phyloP scores from a whole-genome alignment of 2,797 vertebrate genomes.

The Lophotriccus pileatus region DNA sequence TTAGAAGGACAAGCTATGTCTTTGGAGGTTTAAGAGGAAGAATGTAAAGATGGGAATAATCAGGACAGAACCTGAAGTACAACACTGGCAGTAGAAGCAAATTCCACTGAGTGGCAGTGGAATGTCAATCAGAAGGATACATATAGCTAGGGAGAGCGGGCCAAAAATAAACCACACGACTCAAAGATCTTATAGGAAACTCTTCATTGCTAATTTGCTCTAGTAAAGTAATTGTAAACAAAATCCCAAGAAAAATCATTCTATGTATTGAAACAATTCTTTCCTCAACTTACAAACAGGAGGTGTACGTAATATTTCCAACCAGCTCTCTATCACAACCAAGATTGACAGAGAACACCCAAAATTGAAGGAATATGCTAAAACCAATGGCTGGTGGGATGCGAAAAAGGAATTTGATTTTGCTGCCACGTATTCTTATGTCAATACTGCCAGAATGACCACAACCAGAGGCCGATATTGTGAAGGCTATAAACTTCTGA shows the following conservation, averaged over 20 bases:
- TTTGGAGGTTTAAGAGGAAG: not conserved
- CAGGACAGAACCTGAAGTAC: not conserved
- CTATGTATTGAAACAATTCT: not conserved
- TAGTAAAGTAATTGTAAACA: not conserved
- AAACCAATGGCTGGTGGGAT: constrained; percentile 89
- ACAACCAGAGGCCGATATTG: constrained; percentile 83
- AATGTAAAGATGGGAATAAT: not conserved
- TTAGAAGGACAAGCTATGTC: not conserved
- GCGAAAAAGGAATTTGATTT: constrained; percentile 88
- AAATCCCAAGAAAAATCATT: not conserved
- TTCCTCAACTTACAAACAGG: constrained; percentile 71
- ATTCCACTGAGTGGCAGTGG: not conserved
- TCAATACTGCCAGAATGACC: constrained; percentile 85
- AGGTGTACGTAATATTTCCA: constrained; percentile 90
- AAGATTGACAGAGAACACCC: constrained; percentile 92
- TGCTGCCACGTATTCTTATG: constrained; percentile 83
- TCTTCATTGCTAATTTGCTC: not conserved
- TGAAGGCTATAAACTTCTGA: constrained; percentile 87
- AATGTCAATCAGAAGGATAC: not conserved
- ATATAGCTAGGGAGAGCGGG: not conserved
- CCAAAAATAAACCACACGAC: not conserved
- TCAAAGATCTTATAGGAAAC: not conserved
- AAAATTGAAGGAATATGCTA: constrained; percentile 83
- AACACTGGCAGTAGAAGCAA: not conserved
- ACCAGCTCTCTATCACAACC: constrained; percentile 92